These are phyloP conservation scores for Chrysocyon brachyurus DNA, from an alignment of 2,797 vertebrate species.

Conservation along the genomic window DNA sequence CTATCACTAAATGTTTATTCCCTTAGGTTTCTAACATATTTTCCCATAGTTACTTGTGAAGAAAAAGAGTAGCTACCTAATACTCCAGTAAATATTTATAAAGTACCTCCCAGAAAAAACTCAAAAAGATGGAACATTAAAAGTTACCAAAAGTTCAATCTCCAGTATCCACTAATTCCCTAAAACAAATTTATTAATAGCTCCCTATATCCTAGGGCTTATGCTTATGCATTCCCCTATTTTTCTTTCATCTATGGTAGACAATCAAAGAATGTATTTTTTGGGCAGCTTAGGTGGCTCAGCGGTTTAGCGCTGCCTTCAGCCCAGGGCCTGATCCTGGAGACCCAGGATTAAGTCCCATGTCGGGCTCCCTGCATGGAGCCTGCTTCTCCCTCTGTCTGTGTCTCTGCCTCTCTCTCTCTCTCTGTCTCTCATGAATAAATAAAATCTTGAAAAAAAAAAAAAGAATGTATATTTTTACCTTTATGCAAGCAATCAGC, in stretches of 20 bases:
- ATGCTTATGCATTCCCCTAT: not conserved
- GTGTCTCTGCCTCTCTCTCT: no score
- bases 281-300: not conserved
- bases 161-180: not conserved
- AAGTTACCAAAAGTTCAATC: not conserved
- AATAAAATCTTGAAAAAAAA: no score
- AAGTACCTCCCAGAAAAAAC: not conserved
- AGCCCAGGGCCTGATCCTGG: no score
- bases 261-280: not conserved
- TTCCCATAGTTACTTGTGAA: not conserved
- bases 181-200: not conserved
- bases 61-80: not conserved
- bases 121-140: not conserved
- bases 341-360: no score
- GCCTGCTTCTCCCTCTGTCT: no score
- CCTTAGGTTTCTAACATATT: not conserved
- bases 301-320: no score
- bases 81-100: not conserved
- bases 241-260: slow-evolving; percentile 20
- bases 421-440: no score
- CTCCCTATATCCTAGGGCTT: not conserved
- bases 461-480: not conserved
- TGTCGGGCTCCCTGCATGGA: no score
- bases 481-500: not conserved
- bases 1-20: not conserved